These are phyloP conservation scores for Zaprionus nigranus DNA, from an alignment of 1,140 invertebrate genomes.

Conservation along the genomic window DNA sequence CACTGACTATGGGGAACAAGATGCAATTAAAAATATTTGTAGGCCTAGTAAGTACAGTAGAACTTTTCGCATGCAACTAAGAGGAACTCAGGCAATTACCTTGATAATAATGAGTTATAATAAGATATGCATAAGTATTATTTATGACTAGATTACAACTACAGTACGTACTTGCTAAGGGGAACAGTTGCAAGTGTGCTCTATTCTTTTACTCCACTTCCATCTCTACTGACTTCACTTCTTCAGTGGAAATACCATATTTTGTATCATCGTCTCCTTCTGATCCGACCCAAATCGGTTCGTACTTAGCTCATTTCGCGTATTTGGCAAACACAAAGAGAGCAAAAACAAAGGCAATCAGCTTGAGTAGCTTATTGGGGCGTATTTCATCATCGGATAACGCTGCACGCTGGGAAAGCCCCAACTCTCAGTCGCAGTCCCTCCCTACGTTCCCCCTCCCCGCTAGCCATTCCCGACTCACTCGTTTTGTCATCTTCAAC, in stretches of 20 bases:
- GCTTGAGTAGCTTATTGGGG: not conserved
- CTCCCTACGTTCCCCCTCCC: not conserved
- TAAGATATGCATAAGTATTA: not conserved
- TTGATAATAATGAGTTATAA: no score
- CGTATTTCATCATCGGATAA: slow-evolving; percentile 43
- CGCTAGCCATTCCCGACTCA: not conserved
- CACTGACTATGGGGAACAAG: not conserved
- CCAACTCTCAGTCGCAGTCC: not conserved
- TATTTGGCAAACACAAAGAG: slow-evolving; percentile 35
- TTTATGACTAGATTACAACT: not conserved
- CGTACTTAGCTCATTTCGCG: slow-evolving; percentile 12
- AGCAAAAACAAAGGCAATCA: slow-evolving; percentile 19
- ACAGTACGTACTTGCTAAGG: not conserved
- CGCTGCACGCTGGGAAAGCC: slow-evolving; percentile 32
- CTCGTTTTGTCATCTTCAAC: slow-evolving; percentile 26
- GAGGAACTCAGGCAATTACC: not conserved
- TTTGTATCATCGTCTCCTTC: not conserved
- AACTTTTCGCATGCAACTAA: not conserved
- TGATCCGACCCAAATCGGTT: slow-evolving; percentile 13
- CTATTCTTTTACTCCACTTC: no score
- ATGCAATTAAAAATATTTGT: no score
- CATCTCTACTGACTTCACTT: not conserved
- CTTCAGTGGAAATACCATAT: not conserved
- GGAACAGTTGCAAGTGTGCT: no score
- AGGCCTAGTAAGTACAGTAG: no score